A percentile compares a stretch with the other conserved stretches of the same genome.
Evolutionary conservation across 2,113 vertebrate genomes (phyloP).

Genomic region (Rhombomys opimus): DNA sequence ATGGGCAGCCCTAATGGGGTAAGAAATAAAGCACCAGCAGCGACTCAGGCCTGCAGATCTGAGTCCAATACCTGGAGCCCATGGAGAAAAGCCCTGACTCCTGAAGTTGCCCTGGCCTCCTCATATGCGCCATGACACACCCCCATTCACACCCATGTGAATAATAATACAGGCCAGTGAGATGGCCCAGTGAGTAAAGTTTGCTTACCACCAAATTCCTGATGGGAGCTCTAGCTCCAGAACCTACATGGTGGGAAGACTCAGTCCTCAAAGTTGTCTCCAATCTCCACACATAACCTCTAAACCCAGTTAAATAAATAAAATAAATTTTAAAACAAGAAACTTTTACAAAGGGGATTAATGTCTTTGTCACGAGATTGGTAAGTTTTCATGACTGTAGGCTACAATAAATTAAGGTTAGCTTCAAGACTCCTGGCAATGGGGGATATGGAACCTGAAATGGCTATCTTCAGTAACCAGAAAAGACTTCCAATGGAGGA

Average conservation of each 20-base stretch:
- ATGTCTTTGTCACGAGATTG: background rate
- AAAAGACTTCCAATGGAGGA: too few relatives aligned
- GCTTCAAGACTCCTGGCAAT: background rate
- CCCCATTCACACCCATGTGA: background rate
- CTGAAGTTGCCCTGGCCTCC: background rate
- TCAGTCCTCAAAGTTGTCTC: background rate
- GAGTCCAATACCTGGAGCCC: background rate
- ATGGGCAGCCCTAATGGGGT: background rate
- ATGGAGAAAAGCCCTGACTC: background rate
- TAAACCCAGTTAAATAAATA: background rate
- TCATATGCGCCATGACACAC: background rate
- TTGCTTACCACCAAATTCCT: background rate
- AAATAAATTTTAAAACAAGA: background rate
- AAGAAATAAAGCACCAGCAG: background rate
- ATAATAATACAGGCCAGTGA: background rate
- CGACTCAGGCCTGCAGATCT: background rate
- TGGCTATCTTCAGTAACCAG: too few relatives aligned
- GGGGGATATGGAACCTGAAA: too few relatives aligned
- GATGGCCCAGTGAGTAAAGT: background rate
- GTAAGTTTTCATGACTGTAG: background rate
- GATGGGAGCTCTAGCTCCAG: background rate
- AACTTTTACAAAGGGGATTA: background rate
- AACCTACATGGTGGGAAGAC: background rate
- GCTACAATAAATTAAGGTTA: background rate
- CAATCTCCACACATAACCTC: background rate